Evolutionary conservation across 2,113 vertebrate species (phyloP).

Genomic region (Pycnonotus jocosus): DNA sequence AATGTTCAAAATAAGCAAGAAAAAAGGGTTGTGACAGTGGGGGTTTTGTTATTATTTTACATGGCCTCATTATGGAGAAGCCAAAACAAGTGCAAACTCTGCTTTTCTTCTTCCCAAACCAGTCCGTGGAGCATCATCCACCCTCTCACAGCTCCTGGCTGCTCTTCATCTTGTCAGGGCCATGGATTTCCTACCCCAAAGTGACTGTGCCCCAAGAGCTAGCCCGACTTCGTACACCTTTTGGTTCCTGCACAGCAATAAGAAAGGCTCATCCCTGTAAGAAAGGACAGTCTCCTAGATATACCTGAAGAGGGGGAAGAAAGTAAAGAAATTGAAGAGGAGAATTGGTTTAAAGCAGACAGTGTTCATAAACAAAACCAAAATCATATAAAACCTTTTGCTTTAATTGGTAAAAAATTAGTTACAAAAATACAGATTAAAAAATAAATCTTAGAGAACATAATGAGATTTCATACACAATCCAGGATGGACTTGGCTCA

Average conservation of each 20-base stretch:
- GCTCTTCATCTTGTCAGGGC: background rate
- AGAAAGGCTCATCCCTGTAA: background rate
- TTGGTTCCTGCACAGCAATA: background rate
- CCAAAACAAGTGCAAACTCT: background rate
- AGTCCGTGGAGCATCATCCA: background rate
- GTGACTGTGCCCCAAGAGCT: background rate
- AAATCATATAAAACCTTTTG: background rate
- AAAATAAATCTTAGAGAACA: background rate
- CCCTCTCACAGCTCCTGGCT: background rate
- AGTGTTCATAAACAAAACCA: background rate
- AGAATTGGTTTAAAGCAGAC: background rate
- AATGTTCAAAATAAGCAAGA: background rate
- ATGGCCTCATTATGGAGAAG: background rate
- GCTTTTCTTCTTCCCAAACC: background rate
- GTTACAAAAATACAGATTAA: background rate
- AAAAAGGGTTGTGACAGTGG: background rate
- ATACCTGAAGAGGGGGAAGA: background rate
- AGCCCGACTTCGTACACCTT: background rate
- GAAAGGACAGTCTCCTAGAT: background rate
- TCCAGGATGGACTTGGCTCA: background rate
- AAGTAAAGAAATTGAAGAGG: background rate
- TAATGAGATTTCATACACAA: background rate
- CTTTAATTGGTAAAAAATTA: background rate
- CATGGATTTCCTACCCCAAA: background rate
- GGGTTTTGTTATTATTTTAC: background rate